Conservation (phyloP, 2,888 invertebrate species). For the Chaetoderma sp. region DNA sequence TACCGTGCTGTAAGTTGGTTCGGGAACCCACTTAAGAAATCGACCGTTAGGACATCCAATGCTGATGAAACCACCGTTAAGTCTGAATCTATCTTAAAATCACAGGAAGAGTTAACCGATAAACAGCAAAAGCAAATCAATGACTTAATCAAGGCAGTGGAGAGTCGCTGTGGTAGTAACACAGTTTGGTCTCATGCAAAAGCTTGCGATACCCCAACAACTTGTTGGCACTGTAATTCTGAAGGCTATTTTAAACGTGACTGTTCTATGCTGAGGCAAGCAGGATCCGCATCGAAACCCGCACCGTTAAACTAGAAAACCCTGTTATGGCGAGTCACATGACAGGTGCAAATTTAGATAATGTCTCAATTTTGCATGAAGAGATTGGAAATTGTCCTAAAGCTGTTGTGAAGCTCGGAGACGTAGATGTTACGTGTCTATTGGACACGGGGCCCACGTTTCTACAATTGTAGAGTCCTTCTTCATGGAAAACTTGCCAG, state of each 20-base stretch:
- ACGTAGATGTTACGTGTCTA: not conserved
- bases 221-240: not conserved
- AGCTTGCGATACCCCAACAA: too few species aligned
- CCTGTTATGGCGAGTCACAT: slow-evolving; percentile 20
- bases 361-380: slow-evolving; percentile 20
- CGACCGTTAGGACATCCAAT: not conserved
- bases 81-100: not conserved
- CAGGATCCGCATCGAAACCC: too few species aligned
- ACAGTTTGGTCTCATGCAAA: too few species aligned
- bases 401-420: not conserved
- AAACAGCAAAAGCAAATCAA: not conserved
- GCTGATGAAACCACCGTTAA: not conserved
- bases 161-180: too few species aligned
- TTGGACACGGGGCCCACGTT: slow-evolving; percentile 5
- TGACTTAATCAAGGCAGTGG: too few species aligned
- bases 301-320: not conserved
- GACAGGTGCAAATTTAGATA: not conserved
- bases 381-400: slow-evolving; percentile 24
- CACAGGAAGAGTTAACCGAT: not conserved
- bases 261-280: too few species aligned
- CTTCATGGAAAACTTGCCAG: not conserved
- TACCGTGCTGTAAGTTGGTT: slow-evolving; percentile 9
- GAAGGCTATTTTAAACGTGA: not conserved
- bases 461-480: not conserved
- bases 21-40: not conserved